Percentiles rank a stretch among this genome's conserved stretches.
Evolutionary conservation across 2,888 invertebrate species (phyloP).

Genomic region (Mythimna albipuncta): DNA sequence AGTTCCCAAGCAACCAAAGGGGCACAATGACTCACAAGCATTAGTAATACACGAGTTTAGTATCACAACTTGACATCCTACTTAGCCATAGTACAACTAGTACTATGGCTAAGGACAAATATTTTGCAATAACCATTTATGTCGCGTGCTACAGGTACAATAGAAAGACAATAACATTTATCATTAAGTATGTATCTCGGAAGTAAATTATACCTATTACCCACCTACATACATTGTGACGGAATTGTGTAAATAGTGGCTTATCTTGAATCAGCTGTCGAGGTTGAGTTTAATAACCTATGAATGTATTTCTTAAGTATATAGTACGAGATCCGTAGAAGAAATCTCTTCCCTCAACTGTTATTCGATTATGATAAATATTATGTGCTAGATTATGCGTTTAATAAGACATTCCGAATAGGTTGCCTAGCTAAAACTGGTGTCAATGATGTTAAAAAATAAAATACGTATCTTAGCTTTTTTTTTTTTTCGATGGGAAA

Average conservation of each 20-base stretch:
- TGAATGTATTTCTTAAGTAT: no score
- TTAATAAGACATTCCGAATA: no score
- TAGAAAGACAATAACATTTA: constrained; percentile 55
- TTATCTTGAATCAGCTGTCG: constrained; percentile 15
- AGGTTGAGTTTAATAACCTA: constrained; percentile 12
- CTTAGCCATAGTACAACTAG: constrained; percentile 17
- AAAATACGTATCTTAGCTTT: no score
- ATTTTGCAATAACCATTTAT: constrained; percentile 45
- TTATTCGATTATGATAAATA: no score
- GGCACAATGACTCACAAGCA: constrained; percentile 43
- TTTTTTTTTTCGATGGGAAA: no score
- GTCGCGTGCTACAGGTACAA: constrained; percentile 45
- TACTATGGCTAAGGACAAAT: constrained; percentile 53
- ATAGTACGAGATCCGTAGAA: no score
- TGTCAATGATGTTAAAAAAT: no score
- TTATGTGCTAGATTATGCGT: no score
- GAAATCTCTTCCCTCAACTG: no score
- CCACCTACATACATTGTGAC: constrained; percentile 22
- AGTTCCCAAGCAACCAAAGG: constrained; percentile 10
- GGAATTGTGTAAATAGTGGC: constrained; percentile 34
- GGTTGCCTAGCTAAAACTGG: no score
- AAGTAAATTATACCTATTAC: constrained; percentile 37
- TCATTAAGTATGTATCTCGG: constrained; percentile 44
- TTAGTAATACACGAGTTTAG: constrained; percentile 44
- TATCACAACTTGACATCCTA: constrained; percentile 53